phyloP scores from a whole-genome alignment of 2,888 invertebrate species.

The Trypoxylon attenuatum region DNA sequence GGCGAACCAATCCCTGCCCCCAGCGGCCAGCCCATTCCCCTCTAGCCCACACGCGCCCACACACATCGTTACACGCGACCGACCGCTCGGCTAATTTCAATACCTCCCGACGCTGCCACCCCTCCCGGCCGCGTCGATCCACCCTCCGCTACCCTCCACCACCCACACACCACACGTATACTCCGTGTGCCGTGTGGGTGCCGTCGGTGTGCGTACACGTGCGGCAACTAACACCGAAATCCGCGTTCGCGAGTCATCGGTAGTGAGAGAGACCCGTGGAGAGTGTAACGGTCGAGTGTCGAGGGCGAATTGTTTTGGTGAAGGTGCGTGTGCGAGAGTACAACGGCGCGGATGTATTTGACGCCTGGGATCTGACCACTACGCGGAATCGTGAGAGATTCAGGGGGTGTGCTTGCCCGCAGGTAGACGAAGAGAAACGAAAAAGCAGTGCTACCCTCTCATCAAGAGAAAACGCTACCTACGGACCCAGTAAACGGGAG shows the following conservation, averaged over 20 bases:
- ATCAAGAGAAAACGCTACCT: slow-evolving; percentile 52
- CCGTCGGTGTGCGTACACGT: no score
- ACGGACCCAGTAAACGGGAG: slow-evolving; percentile 39
- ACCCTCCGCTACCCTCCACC: slow-evolving; percentile 5
- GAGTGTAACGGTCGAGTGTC: slow-evolving; percentile 23
- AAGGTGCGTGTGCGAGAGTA: slow-evolving; percentile 16
- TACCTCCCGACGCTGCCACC: slow-evolving; percentile 56
- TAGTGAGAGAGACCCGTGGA: slow-evolving; percentile 9
- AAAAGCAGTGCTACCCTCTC: slow-evolving; percentile 38
- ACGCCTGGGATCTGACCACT: slow-evolving; percentile 45
- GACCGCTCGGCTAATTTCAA: slow-evolving; percentile 70
- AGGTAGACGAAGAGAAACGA: slow-evolving; percentile 12
- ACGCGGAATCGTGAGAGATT: slow-evolving; percentile 12
- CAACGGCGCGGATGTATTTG: slow-evolving; percentile 50
- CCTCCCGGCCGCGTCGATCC: slow-evolving; percentile 5
- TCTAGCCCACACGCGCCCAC: slow-evolving; percentile 43
- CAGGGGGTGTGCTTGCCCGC: neutral
- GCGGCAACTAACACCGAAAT: no score
- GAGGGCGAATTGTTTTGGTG: slow-evolving; percentile 47
- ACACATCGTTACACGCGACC: slow-evolving; percentile 38
- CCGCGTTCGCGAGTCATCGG: no score
- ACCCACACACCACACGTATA: slow-evolving; percentile 8
- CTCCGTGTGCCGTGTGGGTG: no score
- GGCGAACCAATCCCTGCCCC: slow-evolving; percentile 53
- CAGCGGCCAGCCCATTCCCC: slow-evolving; percentile 23